Conservation (phyloP, 37 sponge, comb jelly and placozoan species). For the Ephydatia muelleri region DNA sequence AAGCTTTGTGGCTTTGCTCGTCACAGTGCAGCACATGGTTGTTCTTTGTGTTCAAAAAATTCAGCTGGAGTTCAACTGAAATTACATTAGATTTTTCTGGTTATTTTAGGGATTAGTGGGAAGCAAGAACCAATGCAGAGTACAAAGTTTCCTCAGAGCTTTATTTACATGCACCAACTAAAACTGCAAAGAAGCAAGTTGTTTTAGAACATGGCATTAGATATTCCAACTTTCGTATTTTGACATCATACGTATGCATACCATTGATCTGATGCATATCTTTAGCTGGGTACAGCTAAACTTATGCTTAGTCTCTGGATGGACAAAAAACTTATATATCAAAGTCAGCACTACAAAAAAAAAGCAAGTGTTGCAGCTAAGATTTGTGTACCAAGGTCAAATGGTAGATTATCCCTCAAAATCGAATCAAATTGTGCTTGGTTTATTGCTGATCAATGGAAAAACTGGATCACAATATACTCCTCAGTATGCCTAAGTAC, state of each 20-base stretch:
- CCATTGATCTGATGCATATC: slow-evolving; percentile 52
- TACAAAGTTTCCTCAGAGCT: neutral
- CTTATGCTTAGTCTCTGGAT: slow-evolving; percentile 15
- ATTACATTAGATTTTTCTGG: slow-evolving; percentile 20
- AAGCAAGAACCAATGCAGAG: neutral
- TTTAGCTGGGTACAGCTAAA: slow-evolving; percentile 48
- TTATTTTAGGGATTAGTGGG: slow-evolving; percentile 22
- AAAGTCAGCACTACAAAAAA: neutral
- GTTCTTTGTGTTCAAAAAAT: no score
- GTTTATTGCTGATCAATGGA: no score
- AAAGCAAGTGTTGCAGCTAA: no score
- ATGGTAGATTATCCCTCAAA: no score
- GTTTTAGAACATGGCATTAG: slow-evolving; percentile 24
- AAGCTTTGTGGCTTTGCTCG: no score
- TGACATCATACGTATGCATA: no score
- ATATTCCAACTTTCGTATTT: slow-evolving; percentile 11
- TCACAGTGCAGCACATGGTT: slow-evolving; percentile 33
- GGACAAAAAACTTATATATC: no score
- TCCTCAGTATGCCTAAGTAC: no score
- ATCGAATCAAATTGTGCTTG: slow-evolving; percentile 31
- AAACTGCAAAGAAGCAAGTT: neutral
- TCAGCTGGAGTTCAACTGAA: no score
- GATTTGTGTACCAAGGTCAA: no score
- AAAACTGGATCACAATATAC: no score
- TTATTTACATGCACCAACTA: no score